Conservation (phyloP, 2,888 invertebrate species). For the Cetonia aurata region DNA sequence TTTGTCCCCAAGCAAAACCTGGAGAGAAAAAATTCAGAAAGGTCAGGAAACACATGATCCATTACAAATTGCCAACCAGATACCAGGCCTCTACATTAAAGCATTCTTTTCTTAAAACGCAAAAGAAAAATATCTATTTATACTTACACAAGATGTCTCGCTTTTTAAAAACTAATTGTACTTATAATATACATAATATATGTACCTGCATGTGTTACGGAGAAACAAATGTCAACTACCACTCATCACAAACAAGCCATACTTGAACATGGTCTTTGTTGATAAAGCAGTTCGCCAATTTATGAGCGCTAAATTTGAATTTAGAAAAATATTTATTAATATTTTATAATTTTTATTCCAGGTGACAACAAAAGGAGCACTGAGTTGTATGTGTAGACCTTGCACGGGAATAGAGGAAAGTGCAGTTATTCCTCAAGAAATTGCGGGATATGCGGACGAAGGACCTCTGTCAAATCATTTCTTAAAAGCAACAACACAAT, state of each 20-base stretch:
- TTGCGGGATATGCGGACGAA: conserved; percentile 87
- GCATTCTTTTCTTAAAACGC: neutral
- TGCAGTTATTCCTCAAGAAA: conserved; percentile 89
- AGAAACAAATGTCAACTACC: conserved; percentile 22
- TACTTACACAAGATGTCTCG: conserved; percentile 16
- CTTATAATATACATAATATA: too few species aligned
- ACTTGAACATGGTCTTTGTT: conserved; percentile 8
- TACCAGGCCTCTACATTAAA: neutral
- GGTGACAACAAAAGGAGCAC: conserved; percentile 92
- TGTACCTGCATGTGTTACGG: neutral
- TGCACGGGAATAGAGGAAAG: conserved; percentile 91
- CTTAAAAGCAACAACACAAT: conserved; percentile 75
- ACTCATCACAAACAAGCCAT: conserved; percentile 22
- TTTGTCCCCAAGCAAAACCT: conserved; percentile 89
- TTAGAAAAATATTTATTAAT: conserved; percentile 5
- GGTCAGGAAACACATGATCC: conserved; percentile 66
- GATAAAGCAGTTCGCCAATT: conserved; percentile 21
- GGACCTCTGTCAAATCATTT: conserved; percentile 86
- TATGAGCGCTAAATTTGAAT: conserved; percentile 37
- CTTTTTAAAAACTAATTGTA: conserved; percentile 8
- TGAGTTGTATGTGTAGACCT: conserved; percentile 95
- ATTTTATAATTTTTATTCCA: conserved; percentile 63
- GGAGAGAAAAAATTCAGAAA: conserved; percentile 89
- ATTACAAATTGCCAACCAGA: neutral
- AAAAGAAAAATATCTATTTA: neutral